Base-by-base conservation (phyloP, 2,113 vertebrate species). In the Kryptolebias marmoratus region DNA sequence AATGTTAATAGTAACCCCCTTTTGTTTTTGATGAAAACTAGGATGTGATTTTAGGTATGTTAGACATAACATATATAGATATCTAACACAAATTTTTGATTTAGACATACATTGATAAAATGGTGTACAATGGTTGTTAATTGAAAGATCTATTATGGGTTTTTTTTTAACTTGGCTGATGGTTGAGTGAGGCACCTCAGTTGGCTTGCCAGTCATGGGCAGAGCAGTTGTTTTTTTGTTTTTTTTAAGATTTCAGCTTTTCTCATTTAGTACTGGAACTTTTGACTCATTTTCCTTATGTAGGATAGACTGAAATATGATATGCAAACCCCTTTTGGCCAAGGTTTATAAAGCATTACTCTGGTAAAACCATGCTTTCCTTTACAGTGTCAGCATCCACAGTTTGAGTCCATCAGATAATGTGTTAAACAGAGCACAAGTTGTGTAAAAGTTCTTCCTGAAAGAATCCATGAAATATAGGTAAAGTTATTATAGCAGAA, bases 1-100 rank as follows among this genome's bases (percentile, higher is more conserved):
- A 74, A 73, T 79, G 72, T 79, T 70, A 88, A 74, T 61, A 48
- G 74, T 71, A 70, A 70, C 77, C 79, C 74, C 69, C 68, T 58
- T 84, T 75, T 80, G 62, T 84, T 62, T 85, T 62, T 83, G 64
- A 73, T 75, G 64, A 67, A 81, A 82, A 83, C 69, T 78, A 65
- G 73, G 57, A 80, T 82, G 64, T 77, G 79, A 83, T 66, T 67
- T 65, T 58, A 76, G 68, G 44, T 71, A 45, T 77, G 75, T 71
- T 85, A 66, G 22, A 22, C 22, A 22, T 22, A 22, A 22, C 22
- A 22, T 22, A 22, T 22, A 22, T 22, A 22, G 22, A 22, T 22
- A 22, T 60, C 73, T 58, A 71, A 67, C 78, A 62, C 71, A 64
- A 59, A 79, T 56, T 54, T 70, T 75, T 76, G 36, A 77, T 77